Conservation (phyloP, 2,797 vertebrate species). For the Channa striata region DNA sequence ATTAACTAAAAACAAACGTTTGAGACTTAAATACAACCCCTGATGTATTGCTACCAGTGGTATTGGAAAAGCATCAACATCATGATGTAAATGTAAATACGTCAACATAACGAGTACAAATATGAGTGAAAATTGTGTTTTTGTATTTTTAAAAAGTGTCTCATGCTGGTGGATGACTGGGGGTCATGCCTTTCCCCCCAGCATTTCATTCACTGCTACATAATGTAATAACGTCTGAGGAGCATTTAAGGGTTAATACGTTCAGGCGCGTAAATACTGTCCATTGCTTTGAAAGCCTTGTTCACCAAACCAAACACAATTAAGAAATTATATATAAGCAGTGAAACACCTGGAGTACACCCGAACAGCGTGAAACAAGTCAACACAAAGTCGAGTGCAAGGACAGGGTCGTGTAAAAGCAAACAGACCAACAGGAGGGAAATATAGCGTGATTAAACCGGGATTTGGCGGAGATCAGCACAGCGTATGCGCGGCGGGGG, state of each 20-base stretch:
- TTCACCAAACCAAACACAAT: slow-evolving; percentile 53
- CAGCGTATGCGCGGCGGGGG: slow-evolving; percentile 34
- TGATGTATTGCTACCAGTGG: not conserved
- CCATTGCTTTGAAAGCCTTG: slow-evolving; percentile 64
- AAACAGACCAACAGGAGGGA: not conserved
- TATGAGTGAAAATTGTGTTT: not conserved
- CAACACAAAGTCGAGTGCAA: slow-evolving; percentile 6
- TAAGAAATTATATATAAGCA: slow-evolving; percentile 20
- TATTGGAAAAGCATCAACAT: not conserved
- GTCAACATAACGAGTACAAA: not conserved
- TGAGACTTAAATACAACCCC: not conserved
- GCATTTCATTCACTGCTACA: slow-evolving; percentile 15
- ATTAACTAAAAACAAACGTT: not conserved
- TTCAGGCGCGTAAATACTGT: slow-evolving; percentile 85
- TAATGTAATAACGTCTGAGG: slow-evolving; percentile 7
- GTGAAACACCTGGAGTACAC: slow-evolving; percentile 18
- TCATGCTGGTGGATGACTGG: not conserved
- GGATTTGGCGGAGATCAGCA: slow-evolving; percentile 23
- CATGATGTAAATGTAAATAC: no score
- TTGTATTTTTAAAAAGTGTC: no score
- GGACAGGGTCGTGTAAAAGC: not conserved
- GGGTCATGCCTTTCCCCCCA: slow-evolving; percentile 21
- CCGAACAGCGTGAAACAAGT: slow-evolving; percentile 23
- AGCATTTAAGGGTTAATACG: slow-evolving; percentile 81
- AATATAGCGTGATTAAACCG: slow-evolving; percentile 1